phyloP scores from a whole-genome alignment of 2,113 vertebrate species.

The Alces alces region DNA sequence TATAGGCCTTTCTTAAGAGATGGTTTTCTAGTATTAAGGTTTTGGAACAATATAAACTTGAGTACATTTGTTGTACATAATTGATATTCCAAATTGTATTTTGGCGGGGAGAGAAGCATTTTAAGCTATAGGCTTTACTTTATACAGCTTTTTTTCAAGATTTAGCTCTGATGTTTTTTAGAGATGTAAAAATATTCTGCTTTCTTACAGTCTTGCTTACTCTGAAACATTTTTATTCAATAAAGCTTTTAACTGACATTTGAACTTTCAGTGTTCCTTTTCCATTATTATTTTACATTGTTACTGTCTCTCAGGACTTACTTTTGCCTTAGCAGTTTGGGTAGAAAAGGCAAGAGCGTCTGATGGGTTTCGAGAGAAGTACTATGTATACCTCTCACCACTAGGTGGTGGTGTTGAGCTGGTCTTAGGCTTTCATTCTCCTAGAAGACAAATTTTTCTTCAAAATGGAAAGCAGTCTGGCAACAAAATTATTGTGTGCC shows the following conservation, averaged over 20 bases:
- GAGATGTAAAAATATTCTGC: conserved; percentile 84
- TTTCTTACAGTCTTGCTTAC: conserved; percentile 80
- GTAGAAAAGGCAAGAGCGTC: background rate
- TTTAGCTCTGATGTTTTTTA: conserved; percentile 78
- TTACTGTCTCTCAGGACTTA: background rate
- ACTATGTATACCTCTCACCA: background rate
- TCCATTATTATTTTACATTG: background rate
- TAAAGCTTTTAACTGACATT: conserved; percentile 77
- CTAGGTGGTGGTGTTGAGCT: conserved; percentile 49
- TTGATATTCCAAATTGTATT: conserved; percentile 56
- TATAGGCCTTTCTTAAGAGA: conserved; percentile 46
- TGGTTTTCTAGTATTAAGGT: conserved; percentile 63
- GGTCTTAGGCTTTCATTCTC: background rate
- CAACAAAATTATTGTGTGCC: conserved; percentile 26
- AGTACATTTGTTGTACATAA: conserved; percentile 75
- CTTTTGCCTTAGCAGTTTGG: background rate
- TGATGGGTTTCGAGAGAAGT: background rate
- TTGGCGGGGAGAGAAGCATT: conserved; percentile 52
- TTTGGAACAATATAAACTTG: conserved; percentile 64
- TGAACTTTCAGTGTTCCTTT: background rate
- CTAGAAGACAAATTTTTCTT: conserved; percentile 11
- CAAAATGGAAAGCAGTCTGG: conserved; percentile 48
- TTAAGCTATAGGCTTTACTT: conserved; percentile 71
- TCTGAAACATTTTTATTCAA: conserved; percentile 80
- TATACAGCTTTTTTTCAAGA: conserved; percentile 78